Conservation (phyloP, 2,113 vertebrate species). For the Bolborhynchus lineola region DNA sequence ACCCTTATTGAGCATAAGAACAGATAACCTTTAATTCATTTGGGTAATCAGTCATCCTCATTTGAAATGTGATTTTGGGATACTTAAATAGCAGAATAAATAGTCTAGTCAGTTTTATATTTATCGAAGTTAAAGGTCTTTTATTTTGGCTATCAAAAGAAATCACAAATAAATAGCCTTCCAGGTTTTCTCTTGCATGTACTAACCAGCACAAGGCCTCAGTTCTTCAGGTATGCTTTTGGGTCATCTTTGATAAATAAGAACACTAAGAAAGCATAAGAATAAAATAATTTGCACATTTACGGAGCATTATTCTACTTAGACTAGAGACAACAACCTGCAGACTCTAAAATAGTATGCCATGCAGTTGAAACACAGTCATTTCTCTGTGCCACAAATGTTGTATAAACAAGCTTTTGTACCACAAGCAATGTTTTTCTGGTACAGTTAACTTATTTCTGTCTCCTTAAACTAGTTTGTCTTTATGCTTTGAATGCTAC, state of each 20-base stretch:
- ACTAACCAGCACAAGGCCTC: neutral
- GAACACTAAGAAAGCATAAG: neutral
- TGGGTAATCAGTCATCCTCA: neutral
- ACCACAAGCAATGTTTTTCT: conserved; percentile 73
- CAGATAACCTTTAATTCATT: neutral
- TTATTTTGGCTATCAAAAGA: neutral
- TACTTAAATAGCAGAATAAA: neutral
- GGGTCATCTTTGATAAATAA: neutral
- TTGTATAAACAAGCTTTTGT: conserved; percentile 68
- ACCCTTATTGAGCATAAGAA: neutral
- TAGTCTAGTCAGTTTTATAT: neutral
- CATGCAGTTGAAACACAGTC: conserved; percentile 1
- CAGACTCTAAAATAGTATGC: neutral
- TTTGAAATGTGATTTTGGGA: neutral
- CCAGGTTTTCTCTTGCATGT: neutral
- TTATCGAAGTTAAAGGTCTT: neutral
- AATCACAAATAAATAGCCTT: neutral
- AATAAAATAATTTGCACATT: neutral
- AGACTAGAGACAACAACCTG: neutral
- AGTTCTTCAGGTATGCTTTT: neutral
- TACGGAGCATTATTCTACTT: neutral
- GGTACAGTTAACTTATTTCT: conserved; percentile 83
- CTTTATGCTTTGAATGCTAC: conserved; percentile 90
- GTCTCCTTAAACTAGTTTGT: conserved; percentile 84
- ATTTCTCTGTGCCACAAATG: conserved; percentile 35